phyloP scores from a whole-genome alignment of 2,113 vertebrate species.

The Lampris megalopsis region DNA sequence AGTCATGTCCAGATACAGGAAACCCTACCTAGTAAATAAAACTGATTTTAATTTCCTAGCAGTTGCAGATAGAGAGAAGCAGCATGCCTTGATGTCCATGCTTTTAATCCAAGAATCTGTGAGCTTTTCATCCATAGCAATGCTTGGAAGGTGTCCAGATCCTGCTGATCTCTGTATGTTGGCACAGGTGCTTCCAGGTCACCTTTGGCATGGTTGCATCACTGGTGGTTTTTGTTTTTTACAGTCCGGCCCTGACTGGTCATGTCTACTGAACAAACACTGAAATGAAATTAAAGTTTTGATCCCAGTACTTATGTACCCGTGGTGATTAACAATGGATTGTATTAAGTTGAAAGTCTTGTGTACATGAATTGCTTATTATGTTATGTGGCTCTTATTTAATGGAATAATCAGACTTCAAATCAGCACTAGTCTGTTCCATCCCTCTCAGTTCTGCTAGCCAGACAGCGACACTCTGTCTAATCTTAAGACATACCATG shows the following conservation, averaged over 20 bases:
- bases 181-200: constrained; percentile 54
- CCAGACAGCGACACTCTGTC: not conserved
- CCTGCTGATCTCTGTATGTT: constrained; percentile 45
- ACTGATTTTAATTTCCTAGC: not conserved
- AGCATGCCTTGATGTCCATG: constrained; percentile 3
- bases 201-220: constrained; percentile 37
- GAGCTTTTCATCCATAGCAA: constrained; percentile 34
- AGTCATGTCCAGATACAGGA: too few species aligned
- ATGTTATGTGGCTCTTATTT: too few species aligned
- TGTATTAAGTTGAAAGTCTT: too few species aligned
- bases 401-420: too few species aligned
- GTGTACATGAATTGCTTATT: too few species aligned
- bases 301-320: too few species aligned
- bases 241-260: constrained; percentile 2
- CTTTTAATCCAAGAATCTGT: constrained; percentile 37
- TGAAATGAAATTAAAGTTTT: not conserved
- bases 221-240: not conserved
- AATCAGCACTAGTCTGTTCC: too few species aligned
- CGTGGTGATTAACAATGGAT: too few species aligned
- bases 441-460: too few species aligned
- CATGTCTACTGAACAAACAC: not conserved
- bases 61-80: constrained; percentile 2
- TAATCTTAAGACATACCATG: not conserved
- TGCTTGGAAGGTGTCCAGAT: constrained; percentile 19
- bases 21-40: too few species aligned